Evolutionary conservation across 2,888 invertebrate genomes (phyloP), one percentile per base, ranked within the genome.

Genomic region (Microctonus hyperodae): DNA sequence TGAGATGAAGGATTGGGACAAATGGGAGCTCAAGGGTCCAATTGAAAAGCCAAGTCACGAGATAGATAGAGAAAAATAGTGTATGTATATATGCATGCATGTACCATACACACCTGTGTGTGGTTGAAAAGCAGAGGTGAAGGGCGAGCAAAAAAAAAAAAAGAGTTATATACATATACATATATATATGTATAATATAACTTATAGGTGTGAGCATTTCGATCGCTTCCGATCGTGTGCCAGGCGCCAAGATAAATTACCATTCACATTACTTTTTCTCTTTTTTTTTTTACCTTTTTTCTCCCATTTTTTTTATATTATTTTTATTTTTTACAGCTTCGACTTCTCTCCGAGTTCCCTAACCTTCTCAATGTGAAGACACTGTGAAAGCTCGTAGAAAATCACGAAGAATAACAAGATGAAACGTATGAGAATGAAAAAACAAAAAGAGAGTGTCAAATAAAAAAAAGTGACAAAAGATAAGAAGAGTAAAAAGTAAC

Each of bases 41-140:
- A 44, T 44, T 44, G 44, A 44, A 44, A 44, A 44, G 44, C 16
- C 44, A 44, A 44, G 44, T 44, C 44, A 44, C 44, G 44, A 44
- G 44, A 44, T 44, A 44, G 44, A 44, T n/a, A 37, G n/a, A 37
- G 37, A 5, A 37, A 37, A 37, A 37, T n/a, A 37, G 13, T 37
- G n/a, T n/a, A 4, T 7, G 7, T 16, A 44, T n/a, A 16, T 7
- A 44, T n/a, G 10, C 10, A 35, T 35, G 10, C n/a, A n/a, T n/a
- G n/a, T n/a, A n/a, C n/a, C n/a, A n/a, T n/a, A n/a, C n/a, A n/a
- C n/a, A n/a, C n/a, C n/a, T 31, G 7, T 31, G n/a, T n/a, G 4
- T 37, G n/a, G 13, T 44, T 44, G 44, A 16, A 20, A 20, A 16
- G 16, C 16, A 44, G 44, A 44, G 44, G 44, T 44, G 44, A 44